Conservation (phyloP, 2,888 invertebrate genomes). For the Oscheius sp. region DNA sequence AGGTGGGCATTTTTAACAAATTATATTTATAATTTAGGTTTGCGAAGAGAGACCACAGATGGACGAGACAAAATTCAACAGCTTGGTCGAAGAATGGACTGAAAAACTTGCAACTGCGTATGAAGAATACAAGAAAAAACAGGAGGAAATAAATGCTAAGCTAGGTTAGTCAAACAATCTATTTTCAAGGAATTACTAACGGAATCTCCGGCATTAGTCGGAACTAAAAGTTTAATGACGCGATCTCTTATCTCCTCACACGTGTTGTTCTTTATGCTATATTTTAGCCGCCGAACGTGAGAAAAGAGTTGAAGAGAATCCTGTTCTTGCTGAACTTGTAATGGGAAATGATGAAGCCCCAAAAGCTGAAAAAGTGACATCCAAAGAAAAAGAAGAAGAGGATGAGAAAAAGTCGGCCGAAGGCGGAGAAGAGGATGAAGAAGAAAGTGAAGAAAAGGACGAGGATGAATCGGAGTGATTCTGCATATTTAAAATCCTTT, state of each 20-base stretch:
- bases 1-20: slow-evolving; percentile 26
- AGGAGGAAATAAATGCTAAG: slow-evolving; percentile 40
- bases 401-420: too few relatives aligned
- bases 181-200: neutral
- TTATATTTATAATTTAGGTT: slow-evolving; percentile 26
- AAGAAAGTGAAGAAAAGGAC: slow-evolving; percentile 3
- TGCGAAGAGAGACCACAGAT: slow-evolving; percentile 62
- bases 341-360: slow-evolving; percentile 34
- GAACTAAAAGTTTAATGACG: too few relatives aligned
- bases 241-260: neutral
- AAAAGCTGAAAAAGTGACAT: neutral
- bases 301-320: slow-evolving; percentile 43
- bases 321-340: slow-evolving; percentile 51
- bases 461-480: neutral
- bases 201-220: too few relatives aligned
- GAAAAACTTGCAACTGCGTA: slow-evolving; percentile 53
- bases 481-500: neutral
- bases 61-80: slow-evolving; percentile 58
- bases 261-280: neutral
- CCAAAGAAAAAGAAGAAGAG: slow-evolving; percentile 9
- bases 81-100: slow-evolving; percentile 60
- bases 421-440: neutral
- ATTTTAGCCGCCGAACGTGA: slow-evolving; percentile 36
- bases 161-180: slow-evolving; percentile 27
- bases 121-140: slow-evolving; percentile 57